These are phyloP conservation scores for Cygnus atratus DNA, from an alignment of 2,113 vertebrate genomes.

Conservation along the genomic window DNA sequence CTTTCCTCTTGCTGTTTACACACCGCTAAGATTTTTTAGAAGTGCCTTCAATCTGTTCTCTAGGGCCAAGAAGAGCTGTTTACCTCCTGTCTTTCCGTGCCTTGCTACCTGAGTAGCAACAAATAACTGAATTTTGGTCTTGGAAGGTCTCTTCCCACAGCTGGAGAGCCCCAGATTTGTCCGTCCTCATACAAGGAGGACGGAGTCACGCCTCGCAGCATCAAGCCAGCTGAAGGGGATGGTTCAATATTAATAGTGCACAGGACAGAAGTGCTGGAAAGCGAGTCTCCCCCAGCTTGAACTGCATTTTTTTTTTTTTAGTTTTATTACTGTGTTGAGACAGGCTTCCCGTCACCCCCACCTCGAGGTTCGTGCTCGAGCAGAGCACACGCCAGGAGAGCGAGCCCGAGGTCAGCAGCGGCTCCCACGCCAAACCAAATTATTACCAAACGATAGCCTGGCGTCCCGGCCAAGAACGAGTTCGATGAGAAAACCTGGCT, in stretches of 20 bases:
- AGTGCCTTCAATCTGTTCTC: background rate
- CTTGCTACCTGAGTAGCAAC: background rate
- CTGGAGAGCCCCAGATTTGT: background rate
- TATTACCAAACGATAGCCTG: constrained; percentile 3
- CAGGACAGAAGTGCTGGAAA: background rate
- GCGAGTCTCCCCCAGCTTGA: background rate
- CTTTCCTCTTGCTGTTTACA: background rate
- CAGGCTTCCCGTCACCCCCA: background rate
- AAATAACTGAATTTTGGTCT: background rate
- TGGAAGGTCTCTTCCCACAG: background rate
- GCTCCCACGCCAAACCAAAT: constrained; percentile 19
- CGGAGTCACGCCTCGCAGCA: background rate
- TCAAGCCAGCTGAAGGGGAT: background rate
- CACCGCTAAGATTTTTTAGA: background rate
- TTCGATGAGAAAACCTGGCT: constrained; percentile 47
- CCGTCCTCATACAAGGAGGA: background rate
- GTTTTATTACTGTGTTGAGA: background rate
- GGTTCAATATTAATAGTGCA: background rate
- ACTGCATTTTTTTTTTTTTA: background rate
- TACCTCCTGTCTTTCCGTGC: background rate
- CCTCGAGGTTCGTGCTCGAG: background rate
- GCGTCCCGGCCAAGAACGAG: background rate
- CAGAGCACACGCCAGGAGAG: background rate
- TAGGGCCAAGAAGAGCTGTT: background rate
- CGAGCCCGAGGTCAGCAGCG: constrained; percentile 4